phyloP scores from a whole-genome alignment of 92 coral and sea anemone species.

The Heliopora coerulea region DNA sequence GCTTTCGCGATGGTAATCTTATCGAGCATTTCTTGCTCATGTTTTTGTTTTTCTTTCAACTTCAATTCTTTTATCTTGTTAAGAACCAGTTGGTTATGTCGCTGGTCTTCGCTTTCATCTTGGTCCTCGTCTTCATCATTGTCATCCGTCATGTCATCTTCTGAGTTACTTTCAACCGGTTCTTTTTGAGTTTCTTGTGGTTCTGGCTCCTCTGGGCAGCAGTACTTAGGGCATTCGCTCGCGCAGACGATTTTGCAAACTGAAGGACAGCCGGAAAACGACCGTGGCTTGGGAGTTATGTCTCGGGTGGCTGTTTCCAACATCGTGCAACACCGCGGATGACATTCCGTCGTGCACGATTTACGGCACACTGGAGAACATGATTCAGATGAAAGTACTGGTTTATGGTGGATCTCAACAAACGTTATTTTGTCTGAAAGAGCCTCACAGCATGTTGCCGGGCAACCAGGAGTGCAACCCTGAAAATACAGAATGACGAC shows the following conservation, averaged over 20 bases:
- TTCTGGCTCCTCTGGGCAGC: conserved; percentile 30
- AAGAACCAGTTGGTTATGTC: conserved; percentile 29
- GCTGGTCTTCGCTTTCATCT: conserved; percentile 31
- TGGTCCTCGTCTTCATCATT: conserved; percentile 23
- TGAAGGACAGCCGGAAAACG: conserved; percentile 18
- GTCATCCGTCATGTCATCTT: conserved; percentile 16
- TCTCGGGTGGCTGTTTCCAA: not conserved
- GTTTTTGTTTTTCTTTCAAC: conserved; percentile 6
- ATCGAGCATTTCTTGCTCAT: conserved; percentile 3
- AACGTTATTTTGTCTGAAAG: conserved; percentile 20
- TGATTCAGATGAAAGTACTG: not conserved
- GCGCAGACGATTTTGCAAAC: conserved; percentile 39
- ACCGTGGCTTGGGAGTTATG: not conserved
- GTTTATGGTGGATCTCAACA: conserved; percentile 36
- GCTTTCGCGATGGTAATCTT: conserved; percentile 34
- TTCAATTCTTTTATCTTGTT: conserved; percentile 19
- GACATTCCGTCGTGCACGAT: conserved; percentile 31
- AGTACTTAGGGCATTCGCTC: conserved; percentile 35
- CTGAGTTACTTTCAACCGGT: not conserved
- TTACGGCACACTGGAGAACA: not conserved
- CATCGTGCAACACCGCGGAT: conserved; percentile 19
- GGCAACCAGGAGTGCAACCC: conserved; percentile 35
- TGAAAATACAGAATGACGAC: conserved; percentile 5
- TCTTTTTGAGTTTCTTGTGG: not conserved
- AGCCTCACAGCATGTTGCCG: conserved; percentile 20